Conservation (phyloP, 2,113 vertebrate species). For the Salvelinus namaycush region DNA sequence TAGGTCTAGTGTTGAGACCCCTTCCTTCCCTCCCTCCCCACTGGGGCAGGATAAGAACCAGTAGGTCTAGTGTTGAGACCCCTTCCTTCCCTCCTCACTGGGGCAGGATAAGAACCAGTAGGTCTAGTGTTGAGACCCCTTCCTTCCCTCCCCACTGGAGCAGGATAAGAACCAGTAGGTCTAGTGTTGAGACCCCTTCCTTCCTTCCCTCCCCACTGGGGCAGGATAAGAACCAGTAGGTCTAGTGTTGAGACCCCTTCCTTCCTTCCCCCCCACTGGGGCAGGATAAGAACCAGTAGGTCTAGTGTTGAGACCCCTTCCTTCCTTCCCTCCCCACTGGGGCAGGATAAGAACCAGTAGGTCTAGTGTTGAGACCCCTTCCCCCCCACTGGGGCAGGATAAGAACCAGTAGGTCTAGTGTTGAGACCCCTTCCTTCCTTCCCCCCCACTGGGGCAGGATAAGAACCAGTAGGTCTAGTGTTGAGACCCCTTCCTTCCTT, state of each 20-base stretch:
- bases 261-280: constrained; percentile 45
- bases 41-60: constrained; percentile 46
- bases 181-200: constrained; percentile 43
- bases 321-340: constrained; percentile 41
- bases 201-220: constrained; percentile 42
- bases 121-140: constrained; percentile 41
- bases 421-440: constrained; percentile 39
- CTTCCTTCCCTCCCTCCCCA: constrained; percentile 42
- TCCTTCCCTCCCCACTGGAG: constrained; percentile 41
- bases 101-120: constrained; percentile 41
- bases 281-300: constrained; percentile 37
- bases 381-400: constrained; percentile 46
- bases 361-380: constrained; percentile 42
- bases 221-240: constrained; percentile 37
- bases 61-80: constrained; percentile 31
- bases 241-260: constrained; percentile 43
- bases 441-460: constrained; percentile 42
- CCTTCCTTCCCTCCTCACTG: constrained; percentile 44
- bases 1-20: constrained; percentile 36
- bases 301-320: constrained; percentile 43
- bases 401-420: constrained; percentile 43
- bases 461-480: constrained; percentile 43
- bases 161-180: constrained; percentile 38
- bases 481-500: constrained; percentile 39
- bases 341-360: constrained; percentile 39